Conservation (phyloP, 2,888 invertebrate genomes). For the Diaphora mendica region DNA sequence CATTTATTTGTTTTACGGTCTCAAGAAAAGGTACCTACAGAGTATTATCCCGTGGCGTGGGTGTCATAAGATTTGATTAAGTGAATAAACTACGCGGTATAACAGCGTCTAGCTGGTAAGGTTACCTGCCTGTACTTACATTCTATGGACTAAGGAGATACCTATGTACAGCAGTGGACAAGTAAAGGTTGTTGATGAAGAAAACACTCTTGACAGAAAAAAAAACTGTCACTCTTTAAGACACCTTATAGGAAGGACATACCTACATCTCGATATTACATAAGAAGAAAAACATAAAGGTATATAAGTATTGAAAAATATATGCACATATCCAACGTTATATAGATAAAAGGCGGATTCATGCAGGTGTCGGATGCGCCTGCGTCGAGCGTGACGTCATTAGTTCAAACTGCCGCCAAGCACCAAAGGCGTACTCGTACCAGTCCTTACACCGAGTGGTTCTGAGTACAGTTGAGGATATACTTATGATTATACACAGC, state of each 20-base stretch:
- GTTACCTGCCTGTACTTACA: too few species aligned
- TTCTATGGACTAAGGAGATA: too few species aligned
- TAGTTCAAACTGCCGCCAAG: conserved; percentile 33
- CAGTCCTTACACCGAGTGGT: conserved; percentile 3
- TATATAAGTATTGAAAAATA: background rate
- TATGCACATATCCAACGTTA: background rate
- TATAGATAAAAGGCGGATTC: conserved; percentile 6
- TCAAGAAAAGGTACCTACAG: too few species aligned
- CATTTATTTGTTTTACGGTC: too few species aligned
- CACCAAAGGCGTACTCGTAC: conserved; percentile 32
- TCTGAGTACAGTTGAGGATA: conserved; percentile 8
- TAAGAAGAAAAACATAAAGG: background rate
- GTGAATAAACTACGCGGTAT: too few species aligned
- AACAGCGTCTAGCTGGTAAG: too few species aligned
- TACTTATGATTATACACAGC: background rate
- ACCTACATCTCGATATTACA: background rate
- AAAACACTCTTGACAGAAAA: too few species aligned
- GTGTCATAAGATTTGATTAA: too few species aligned
- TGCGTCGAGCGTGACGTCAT: conserved; percentile 41
- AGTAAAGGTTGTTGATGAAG: background rate
- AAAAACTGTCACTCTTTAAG: too few species aligned
- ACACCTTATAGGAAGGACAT: too few species aligned
- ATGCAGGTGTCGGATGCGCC: conserved; percentile 40
- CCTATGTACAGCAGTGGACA: too few species aligned
- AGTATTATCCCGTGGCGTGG: too few species aligned